Evolutionary conservation across 2,113 vertebrate genomes (phyloP), one percentile per base, ranked within the genome.

Genomic region (Ardeotis arabs): DNA sequence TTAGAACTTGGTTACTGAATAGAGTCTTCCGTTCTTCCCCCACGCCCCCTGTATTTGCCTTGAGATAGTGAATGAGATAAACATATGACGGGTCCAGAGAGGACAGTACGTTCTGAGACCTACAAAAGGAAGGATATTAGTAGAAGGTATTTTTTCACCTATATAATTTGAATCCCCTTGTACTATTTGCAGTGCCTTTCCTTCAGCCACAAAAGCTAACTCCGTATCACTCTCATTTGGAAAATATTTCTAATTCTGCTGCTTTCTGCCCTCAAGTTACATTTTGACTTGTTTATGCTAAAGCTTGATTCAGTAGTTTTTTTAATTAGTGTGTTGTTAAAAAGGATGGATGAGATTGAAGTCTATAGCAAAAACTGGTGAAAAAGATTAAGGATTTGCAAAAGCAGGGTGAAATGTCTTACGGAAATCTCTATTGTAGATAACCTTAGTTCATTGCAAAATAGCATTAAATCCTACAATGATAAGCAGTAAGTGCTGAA

Each of bases 261-360:
- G 37, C 23, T 89, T 91, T 93, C 28, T 68, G 5, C 63, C 63
- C 39, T 89, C 33, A 49, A 74, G 73, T 95, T 93, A 74, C 7
- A 3, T 47, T 90, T 95, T 76, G 22, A 84, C 33, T 93, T 87
- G 87, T 87, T 95, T 89, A 74, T 92, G 50, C 62, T 76, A 83
- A 89, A 89, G 33, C 33, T 90, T 89, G 35, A 68, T 84, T 64
- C n/a, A 39, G 29, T 82, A 37, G 68, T 60, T 92, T 87, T 59
- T 90, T 81, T 87, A 95, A 86, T 94, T 81, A 85, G 23, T 85
- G 44, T 63, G 47, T 53, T 76, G 17, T 80, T 89, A 59, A 83
- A 76, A 82, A 76, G 47, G 39, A 72, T 87, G 24, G 50, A 35
- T 95, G 70, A 55, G n/a, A 41, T 35, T 81, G 66, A 87, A 86